Conservation (phyloP, 2,888 invertebrate genomes). For the Drosophila flavopinicola region DNA sequence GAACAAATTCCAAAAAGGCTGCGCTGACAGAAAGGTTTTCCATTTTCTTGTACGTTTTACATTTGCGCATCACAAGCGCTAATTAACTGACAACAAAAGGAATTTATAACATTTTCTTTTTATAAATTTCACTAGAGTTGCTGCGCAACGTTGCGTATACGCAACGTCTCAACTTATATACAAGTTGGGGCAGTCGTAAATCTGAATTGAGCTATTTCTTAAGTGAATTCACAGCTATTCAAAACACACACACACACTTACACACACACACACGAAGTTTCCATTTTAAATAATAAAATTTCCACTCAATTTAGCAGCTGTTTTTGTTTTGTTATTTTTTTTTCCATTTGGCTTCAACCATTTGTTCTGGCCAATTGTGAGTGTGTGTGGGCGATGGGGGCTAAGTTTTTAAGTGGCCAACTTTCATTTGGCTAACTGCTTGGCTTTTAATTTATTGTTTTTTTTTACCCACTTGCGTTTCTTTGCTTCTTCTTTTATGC, state of each 20-base stretch:
- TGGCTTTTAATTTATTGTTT: slow-evolving; percentile 45
- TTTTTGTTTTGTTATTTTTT: neutral
- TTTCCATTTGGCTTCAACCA: slow-evolving; percentile 11
- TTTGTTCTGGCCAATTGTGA: slow-evolving; percentile 15
- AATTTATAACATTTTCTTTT: neutral
- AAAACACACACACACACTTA: neutral
- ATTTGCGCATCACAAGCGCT: neutral
- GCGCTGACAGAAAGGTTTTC: slow-evolving; percentile 4
- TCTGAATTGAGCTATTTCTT: slow-evolving; percentile 1
- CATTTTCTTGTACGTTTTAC: slow-evolving; percentile 4
- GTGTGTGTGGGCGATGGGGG: neutral
- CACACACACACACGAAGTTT: slow-evolving; percentile 3
- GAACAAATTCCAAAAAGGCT: neutral
- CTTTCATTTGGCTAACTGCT: slow-evolving; percentile 23
- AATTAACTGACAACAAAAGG: slow-evolving; percentile 26
- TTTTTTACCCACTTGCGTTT: slow-evolving; percentile 14
- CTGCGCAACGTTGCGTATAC: neutral
- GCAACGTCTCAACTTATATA: slow-evolving; percentile 5
- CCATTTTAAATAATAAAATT: slow-evolving; percentile 10
- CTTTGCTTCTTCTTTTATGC: slow-evolving; percentile 11
- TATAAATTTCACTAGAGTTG: neutral
- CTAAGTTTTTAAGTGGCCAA: slow-evolving; percentile 14
- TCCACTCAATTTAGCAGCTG: slow-evolving; percentile 10
- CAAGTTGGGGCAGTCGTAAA: slow-evolving; percentile 5
- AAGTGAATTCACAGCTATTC: neutral